phyloP scores from a whole-genome alignment of 2,113 vertebrate genomes.

The Crypturellus undulatus region DNA sequence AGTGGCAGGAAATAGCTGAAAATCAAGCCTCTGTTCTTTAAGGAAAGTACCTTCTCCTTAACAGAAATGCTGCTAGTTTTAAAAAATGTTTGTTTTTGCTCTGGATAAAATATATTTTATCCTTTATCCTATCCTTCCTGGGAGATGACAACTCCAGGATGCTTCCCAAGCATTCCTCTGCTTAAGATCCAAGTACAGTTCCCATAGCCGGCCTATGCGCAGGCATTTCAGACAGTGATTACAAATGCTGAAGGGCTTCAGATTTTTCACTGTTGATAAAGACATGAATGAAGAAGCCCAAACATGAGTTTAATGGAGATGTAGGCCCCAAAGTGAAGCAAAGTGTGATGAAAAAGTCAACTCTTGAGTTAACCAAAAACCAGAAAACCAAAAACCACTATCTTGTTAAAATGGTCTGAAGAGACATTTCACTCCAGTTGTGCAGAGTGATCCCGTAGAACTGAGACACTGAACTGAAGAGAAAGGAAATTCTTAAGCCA shows the following conservation, averaged over 20 bases:
- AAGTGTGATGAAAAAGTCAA: background rate
- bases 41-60: background rate
- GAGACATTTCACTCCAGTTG: background rate
- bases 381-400: background rate
- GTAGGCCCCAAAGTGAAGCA: background rate
- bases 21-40: conserved; percentile 33
- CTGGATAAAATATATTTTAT: background rate
- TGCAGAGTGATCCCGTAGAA: background rate
- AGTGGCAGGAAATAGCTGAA: conserved; percentile 56
- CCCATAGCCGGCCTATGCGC: background rate
- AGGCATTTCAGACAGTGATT: background rate
- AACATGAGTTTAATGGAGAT: background rate
- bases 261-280: background rate
- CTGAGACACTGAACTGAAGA: background rate
- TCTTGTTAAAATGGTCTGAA: background rate
- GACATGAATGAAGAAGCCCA: rapidly evolving
- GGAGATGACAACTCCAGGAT: background rate
- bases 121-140: background rate
- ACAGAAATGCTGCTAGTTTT: background rate
- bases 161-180: background rate
- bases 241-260: background rate
- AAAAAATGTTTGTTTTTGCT: background rate
- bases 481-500: conserved; percentile 45
- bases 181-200: background rate
- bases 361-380: too few relatives aligned